Base-by-base conservation (phyloP, 2,113 vertebrate genomes). In the Mionectes macconnelli region DNA sequence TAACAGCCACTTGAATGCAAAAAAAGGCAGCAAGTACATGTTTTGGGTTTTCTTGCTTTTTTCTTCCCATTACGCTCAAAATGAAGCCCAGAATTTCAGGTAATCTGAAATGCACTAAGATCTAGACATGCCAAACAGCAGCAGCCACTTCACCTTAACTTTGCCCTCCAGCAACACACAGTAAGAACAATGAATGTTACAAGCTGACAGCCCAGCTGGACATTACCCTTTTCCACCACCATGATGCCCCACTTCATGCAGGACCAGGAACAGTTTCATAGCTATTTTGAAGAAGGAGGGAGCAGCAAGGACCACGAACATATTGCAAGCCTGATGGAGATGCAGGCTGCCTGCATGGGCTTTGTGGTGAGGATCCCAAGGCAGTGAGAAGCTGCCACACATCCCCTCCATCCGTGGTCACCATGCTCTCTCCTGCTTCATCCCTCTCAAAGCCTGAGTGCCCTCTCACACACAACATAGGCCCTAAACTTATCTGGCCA, bases 331-430 rank as follows among this genome's bases (percentile, higher is more conserved):
- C 31, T 49, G 31, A 37, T 18, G 23, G 68, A 80, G 50, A 49
- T 10, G 8, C 44, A 80, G 23, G 40, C 16, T 81, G 57, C 55
- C 37, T 18, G 27, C 33, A 15, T 0, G 0, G 57, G 39, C 39
- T 82, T 70, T 3, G 2, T 19, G 37, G 30, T 35, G 35, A 76
- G 16, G 10, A 66, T 17, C 14, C 42, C 52, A 50, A 63, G 45
- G 60, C 80, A 39, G 28, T 4, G 19, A 28, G 33, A 31, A 86
- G 75, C 37, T 67, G 56, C 56, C 37, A 75, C 31, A 44, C 10
- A 21, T 40, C 6, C 10, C 23, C 9, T 20, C 23, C 27, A 42
- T 5, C 0, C 1, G 0, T 15, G 45, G 22, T 45, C 72, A 40
- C 16, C 31, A 20, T 2, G 2, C 78, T 5, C 39, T 37, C 20